Percentiles rank a stretch among this genome's conserved stretches.
These are phyloP conservation scores for Didymodactylos carnosus DNA, from an alignment of 2,888 invertebrate genomes.

Conservation along the genomic window DNA sequence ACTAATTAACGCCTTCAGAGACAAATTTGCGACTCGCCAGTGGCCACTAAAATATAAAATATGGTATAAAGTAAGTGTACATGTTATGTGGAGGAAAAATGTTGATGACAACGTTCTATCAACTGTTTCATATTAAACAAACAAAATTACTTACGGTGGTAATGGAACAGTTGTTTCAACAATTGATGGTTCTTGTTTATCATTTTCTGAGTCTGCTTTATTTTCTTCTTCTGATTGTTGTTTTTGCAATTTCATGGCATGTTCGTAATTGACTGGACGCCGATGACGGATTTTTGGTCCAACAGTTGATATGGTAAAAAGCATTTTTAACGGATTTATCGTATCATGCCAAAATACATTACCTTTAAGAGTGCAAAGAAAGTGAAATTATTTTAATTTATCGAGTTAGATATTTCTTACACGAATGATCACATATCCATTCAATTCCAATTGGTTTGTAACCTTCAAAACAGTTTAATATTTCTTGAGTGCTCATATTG, in stretches of 20 bases:
- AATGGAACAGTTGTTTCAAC: no score
- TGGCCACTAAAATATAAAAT: no score
- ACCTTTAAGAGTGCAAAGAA: no score
- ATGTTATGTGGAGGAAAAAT: no score
- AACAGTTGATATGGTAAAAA: neutral
- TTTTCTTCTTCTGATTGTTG: neutral
- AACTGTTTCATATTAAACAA: no score
- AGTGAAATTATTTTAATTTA: no score
- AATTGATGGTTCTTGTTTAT: no score
- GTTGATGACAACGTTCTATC: no score
- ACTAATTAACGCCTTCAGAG: no score
- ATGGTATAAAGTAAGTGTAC: no score
- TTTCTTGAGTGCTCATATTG: slow-evolving; percentile 54
- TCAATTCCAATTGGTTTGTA: slow-evolving; percentile 57
- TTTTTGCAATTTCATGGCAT: neutral
- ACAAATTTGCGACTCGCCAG: neutral
- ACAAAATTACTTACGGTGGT: no score
- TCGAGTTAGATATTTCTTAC: no score
- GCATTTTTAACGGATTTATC: neutral
- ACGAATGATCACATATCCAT: slow-evolving; percentile 58
- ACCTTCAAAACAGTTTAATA: slow-evolving; percentile 56
- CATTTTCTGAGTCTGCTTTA: neutral
- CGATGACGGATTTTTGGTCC: neutral
- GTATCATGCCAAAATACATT: slow-evolving; percentile 17
- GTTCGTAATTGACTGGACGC: neutral